Evolutionary conservation across 1,140 invertebrate species (phyloP).

Genomic region (Papilio xuthus): DNA sequence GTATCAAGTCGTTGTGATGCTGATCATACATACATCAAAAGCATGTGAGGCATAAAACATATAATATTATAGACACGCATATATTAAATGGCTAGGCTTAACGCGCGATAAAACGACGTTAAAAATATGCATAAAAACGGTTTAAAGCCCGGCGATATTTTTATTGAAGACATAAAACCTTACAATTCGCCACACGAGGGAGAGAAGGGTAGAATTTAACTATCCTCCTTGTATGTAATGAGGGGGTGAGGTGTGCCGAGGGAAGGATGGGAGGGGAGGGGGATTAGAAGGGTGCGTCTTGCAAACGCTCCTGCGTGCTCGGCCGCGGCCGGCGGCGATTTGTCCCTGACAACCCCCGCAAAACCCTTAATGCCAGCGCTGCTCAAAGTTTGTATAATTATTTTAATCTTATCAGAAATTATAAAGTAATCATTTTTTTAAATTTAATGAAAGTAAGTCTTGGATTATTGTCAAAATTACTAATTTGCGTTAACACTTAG

Average conservation of each 20-base stretch:
- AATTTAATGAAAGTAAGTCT: neutral
- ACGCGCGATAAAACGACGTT: conserved; percentile 23
- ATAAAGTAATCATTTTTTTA: neutral
- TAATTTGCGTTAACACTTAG: no score
- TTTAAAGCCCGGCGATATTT: conserved; percentile 41
- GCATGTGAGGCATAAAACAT: neutral
- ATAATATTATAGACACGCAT: neutral
- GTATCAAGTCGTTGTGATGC: no score
- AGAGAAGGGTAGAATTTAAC: conserved; percentile 61
- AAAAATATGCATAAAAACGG: conserved; percentile 12
- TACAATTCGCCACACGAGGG: conserved; percentile 53
- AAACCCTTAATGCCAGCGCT: conserved; percentile 53
- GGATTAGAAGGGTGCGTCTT: conserved; percentile 77
- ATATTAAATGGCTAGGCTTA: conserved; percentile 5
- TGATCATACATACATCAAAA: no score
- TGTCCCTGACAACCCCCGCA: conserved; percentile 66
- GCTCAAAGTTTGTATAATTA: conserved; percentile 54
- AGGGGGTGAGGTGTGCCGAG: conserved; percentile 45
- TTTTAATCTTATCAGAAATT: neutral
- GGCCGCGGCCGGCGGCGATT: conserved; percentile 72
- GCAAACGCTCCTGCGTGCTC: conserved; percentile 75
- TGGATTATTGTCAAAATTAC: no score
- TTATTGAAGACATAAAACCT: conserved; percentile 78
- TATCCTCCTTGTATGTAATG: conserved; percentile 75
- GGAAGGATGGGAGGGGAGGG: conserved; percentile 43